These are phyloP conservation scores for Enoplosus armatus DNA, from an alignment of 2,797 vertebrate species.

Conservation along the genomic window DNA sequence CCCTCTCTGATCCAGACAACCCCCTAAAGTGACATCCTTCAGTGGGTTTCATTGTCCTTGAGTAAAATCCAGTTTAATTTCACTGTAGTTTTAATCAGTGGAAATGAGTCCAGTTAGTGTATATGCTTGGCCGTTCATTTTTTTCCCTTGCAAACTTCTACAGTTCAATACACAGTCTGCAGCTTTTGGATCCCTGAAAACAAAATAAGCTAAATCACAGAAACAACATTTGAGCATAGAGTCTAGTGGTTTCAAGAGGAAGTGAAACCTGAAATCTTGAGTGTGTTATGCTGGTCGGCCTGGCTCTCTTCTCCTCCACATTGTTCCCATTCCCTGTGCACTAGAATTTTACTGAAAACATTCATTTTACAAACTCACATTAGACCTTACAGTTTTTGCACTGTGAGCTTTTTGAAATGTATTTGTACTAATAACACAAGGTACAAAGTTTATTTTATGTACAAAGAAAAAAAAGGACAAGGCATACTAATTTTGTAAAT, in stretches of 20 bases:
- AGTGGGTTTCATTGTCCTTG: not conserved
- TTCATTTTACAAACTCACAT: constrained; percentile 66
- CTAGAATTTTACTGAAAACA: constrained; percentile 60
- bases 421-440: constrained; percentile 63
- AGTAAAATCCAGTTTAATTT: not conserved
- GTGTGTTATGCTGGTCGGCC: not conserved
- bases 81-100: not conserved
- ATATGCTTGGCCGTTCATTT: too few relatives aligned
- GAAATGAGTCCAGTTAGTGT: not conserved
- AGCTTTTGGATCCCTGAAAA: not conserved
- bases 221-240: not conserved
- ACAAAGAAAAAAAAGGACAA: constrained; percentile 82
- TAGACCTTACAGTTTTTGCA: constrained; percentile 78
- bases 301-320: not conserved
- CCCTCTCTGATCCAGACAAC: not conserved
- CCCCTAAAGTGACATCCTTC: not conserved
- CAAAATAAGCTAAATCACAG: not conserved
- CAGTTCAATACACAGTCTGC: not conserved
- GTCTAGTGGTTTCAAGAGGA: constrained; percentile 1
- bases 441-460: constrained; percentile 80
- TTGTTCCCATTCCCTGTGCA: constrained; percentile 61
- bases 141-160: not conserved
- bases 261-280: not conserved
- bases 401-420: constrained; percentile 69
- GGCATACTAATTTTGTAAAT: constrained; percentile 76